phyloP scores from a whole-genome alignment of 2,113 vertebrate genomes.

The Laterallus jamaicensis region DNA sequence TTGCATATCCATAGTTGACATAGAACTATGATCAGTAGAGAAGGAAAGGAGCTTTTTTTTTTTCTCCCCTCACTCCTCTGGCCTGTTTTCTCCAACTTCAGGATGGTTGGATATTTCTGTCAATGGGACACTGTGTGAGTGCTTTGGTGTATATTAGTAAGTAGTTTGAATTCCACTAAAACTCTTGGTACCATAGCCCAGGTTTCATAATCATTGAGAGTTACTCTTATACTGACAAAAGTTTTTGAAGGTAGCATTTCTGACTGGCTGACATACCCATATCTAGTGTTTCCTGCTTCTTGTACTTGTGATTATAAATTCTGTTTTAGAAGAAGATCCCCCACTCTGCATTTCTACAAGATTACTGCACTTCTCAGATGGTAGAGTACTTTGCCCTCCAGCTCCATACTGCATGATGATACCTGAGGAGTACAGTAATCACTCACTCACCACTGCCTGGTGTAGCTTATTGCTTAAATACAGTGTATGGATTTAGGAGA shows the following conservation, averaged over 20 bases:
- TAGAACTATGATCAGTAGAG: neutral
- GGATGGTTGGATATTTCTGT: neutral
- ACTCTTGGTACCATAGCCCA: neutral
- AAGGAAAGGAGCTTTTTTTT: neutral
- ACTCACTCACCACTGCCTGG: neutral
- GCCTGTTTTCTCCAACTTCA: neutral
- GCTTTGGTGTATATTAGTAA: neutral
- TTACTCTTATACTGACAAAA: neutral
- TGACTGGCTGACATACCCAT: neutral
- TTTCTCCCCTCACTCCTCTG: no score
- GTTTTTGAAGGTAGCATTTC: neutral
- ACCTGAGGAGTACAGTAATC: neutral
- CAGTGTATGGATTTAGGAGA: neutral
- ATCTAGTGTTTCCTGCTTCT: neutral
- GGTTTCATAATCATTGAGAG: neutral
- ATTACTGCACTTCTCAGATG: neutral
- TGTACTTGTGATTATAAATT: neutral
- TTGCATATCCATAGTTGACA: neutral
- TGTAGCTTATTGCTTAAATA: slow-evolving; percentile 33
- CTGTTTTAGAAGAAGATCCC: neutral
- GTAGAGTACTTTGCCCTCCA: neutral
- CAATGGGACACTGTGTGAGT: neutral
- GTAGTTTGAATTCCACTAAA: neutral
- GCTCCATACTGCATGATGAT: neutral
- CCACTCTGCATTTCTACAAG: neutral